Conservation (phyloP, 2,888 invertebrate genomes). For the Pollenia amentaria region DNA sequence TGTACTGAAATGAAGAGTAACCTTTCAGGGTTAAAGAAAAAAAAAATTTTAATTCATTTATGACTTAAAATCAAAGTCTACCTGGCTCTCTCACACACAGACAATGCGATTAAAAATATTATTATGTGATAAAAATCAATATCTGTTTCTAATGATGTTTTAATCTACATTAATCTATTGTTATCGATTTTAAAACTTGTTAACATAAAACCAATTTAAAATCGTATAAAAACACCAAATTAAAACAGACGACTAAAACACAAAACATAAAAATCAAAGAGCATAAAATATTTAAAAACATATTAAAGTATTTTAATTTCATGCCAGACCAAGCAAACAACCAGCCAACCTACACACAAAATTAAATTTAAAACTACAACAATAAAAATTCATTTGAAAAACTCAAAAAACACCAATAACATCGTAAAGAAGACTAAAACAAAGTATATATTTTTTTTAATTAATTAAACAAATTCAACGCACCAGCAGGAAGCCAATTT, state of each 20-base stretch:
- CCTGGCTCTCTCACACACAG: no score
- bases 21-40: no score
- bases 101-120: conserved; percentile 9
- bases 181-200: conserved; percentile 64
- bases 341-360: conserved; percentile 58
- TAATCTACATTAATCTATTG: conserved; percentile 56
- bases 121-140: conserved; percentile 62
- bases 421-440: conserved; percentile 42
- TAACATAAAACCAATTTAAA: conserved; percentile 66
- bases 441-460: conserved; percentile 61
- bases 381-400: conserved; percentile 30
- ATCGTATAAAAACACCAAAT: conserved; percentile 65
- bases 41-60: no score
- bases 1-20: no score
- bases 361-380: conserved; percentile 18
- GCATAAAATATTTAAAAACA: conserved; percentile 62
- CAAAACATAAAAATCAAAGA: conserved; percentile 26
- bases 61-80: no score
- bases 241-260: conserved; percentile 36
- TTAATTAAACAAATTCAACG: conserved; percentile 73
- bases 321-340: neutral
- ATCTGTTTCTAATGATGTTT: conserved; percentile 58
- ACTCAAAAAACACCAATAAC: conserved; percentile 20
- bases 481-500: conserved; percentile 70
- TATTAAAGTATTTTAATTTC: conserved; percentile 66